Evolutionary conservation across 1,140 invertebrate genomes (phyloP).

Genomic region (Tetragnatha versicolor): DNA sequence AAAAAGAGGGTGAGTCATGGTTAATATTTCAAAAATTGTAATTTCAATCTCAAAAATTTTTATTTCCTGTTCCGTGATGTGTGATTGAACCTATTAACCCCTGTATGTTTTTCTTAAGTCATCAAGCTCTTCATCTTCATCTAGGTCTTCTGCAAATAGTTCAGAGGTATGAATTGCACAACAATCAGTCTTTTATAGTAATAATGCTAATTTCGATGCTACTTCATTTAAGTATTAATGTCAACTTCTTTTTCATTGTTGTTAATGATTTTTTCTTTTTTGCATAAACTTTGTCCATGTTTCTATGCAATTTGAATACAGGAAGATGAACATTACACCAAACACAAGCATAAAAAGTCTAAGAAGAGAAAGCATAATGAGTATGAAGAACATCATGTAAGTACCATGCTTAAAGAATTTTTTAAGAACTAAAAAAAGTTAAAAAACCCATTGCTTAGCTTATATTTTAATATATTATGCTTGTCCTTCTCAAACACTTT

Average conservation of each 20-base stretch:
- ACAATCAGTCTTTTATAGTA: no score
- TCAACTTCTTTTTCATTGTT: no score
- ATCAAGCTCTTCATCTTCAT: constrained; percentile 45
- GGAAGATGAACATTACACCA: not conserved
- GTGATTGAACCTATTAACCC: no score
- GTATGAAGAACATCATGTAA: constrained; percentile 10
- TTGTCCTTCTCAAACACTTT: no score
- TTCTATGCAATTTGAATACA: not conserved
- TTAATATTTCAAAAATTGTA: not conserved
- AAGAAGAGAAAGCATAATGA: constrained; percentile 22
- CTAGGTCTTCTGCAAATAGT: constrained; percentile 15
- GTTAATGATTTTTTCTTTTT: no score
- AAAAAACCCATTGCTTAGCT: no score
- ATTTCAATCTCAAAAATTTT: not conserved
- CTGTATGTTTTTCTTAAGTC: constrained; percentile 47
- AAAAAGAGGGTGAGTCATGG: constrained; percentile 46
- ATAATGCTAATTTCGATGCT: no score
- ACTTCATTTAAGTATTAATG: no score
- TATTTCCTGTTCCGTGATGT: not conserved
- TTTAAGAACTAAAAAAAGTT: no score
- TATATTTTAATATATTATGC: no score
- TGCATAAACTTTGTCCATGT: not conserved
- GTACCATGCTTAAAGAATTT: no score
- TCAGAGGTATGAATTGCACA: constrained; percentile 29
- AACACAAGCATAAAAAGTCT: constrained; percentile 44